Conservation (phyloP, 2,888 invertebrate species). For the Xestia c-nigrum region DNA sequence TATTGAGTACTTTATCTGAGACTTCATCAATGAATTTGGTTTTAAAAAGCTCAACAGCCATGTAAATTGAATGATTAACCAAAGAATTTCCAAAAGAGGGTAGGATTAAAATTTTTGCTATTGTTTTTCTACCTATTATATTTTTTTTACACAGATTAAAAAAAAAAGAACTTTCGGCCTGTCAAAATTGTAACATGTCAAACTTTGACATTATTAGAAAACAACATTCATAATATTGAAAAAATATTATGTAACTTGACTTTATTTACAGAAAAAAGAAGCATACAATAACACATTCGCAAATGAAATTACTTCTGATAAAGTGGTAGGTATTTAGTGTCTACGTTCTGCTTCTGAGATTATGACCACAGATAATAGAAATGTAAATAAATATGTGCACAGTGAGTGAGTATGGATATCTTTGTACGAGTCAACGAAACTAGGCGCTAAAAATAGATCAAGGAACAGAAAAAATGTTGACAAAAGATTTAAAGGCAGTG, state of each 20-base stretch:
- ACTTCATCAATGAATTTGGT: background rate
- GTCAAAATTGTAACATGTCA: constrained; percentile 18
- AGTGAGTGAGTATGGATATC: constrained; percentile 2
- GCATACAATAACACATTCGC: background rate
- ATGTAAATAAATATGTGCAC: constrained; percentile 54
- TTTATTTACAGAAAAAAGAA: constrained; percentile 5
- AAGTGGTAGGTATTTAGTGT: constrained; percentile 24
- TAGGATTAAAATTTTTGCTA: background rate
- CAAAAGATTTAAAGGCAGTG: constrained; percentile 45
- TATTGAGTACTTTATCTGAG: background rate
- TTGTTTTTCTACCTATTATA: no score
- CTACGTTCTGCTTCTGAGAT: constrained; percentile 26
- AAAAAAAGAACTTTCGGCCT: background rate
- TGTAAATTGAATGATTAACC: background rate
- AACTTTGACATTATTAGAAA: constrained; percentile 1
- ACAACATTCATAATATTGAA: background rate
- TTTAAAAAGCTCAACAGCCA: background rate
- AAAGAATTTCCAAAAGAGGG: constrained; percentile 7
- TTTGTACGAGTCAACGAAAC: constrained; percentile 37
- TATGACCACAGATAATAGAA: constrained; percentile 51
- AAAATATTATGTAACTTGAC: background rate
- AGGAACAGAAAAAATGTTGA: constrained; percentile 42
- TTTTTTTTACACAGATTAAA: background rate
- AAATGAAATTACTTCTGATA: constrained; percentile 32
- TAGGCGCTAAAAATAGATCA: constrained; percentile 58